These are phyloP conservation scores for Phylloscopus collybita DNA, from an alignment of 2,797 vertebrate genomes.

Conservation along the genomic window DNA sequence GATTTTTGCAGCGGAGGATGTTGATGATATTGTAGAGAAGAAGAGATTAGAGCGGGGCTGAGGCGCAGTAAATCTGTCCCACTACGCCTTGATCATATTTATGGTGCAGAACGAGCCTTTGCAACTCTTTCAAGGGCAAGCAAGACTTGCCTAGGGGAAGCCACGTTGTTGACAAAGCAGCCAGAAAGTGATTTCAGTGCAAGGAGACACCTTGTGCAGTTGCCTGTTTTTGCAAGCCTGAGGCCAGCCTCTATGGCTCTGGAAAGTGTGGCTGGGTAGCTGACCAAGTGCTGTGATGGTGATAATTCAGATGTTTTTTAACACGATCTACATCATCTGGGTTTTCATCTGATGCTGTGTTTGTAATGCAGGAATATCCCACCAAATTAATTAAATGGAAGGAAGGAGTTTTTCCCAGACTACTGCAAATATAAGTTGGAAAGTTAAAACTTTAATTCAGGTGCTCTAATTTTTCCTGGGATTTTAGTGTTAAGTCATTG, in stretches of 20 bases:
- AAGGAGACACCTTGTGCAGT: slow-evolving; percentile 16
- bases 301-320: not conserved
- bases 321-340: not conserved
- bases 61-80: slow-evolving; percentile 30
- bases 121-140: slow-evolving; percentile 49
- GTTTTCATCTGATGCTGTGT: not conserved
- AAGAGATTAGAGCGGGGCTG: not conserved
- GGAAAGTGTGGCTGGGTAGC: not conserved
- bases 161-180: slow-evolving; percentile 59
- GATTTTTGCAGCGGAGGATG: not conserved
- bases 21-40: not conserved
- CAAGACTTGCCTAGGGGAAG: not conserved
- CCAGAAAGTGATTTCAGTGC: slow-evolving; percentile 14
- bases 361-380: not conserved
- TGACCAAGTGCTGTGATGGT: not conserved
- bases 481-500: not conserved
- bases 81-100: slow-evolving; percentile 3
- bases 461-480: not conserved
- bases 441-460: not conserved
- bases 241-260: not conserved
- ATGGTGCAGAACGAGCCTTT: slow-evolving; percentile 32
- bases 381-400: not conserved
- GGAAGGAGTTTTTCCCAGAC: not conserved
- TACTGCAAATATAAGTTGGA: not conserved
- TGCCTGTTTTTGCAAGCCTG: slow-evolving; percentile 1